Evolutionary conservation across 1,140 invertebrate species (phyloP).

Genomic region (Neodiprion fabricii): DNA sequence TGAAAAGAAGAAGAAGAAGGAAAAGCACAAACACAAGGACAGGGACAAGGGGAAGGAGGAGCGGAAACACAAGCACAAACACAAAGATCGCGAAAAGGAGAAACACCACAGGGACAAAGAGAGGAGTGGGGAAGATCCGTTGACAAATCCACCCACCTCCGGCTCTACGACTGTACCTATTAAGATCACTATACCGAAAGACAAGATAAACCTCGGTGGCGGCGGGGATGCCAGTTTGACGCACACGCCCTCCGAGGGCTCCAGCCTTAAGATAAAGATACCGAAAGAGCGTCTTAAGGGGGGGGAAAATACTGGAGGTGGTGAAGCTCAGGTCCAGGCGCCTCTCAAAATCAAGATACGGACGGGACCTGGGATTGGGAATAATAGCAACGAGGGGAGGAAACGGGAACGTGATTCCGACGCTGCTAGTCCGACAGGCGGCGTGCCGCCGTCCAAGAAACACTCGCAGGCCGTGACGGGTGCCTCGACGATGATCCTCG

Average conservation of each 20-base stretch:
- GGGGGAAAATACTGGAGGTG: slow-evolving; percentile 39
- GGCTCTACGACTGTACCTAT: slow-evolving; percentile 57
- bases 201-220: slow-evolving; percentile 61
- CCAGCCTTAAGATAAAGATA: slow-evolving; percentile 69
- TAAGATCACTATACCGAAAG: slow-evolving; percentile 74
- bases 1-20: slow-evolving; percentile 70
- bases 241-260: slow-evolving; percentile 38
- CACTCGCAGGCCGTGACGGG: slow-evolving; percentile 20
- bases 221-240: slow-evolving; percentile 38
- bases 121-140: slow-evolving; percentile 46
- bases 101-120: slow-evolving; percentile 62
- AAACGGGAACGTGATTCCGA: slow-evolving; percentile 44
- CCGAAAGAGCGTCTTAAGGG: slow-evolving; percentile 66
- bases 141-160: slow-evolving; percentile 43
- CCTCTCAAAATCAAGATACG: slow-evolving; percentile 66
- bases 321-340: slow-evolving; percentile 38
- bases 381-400: slow-evolving; percentile 28
- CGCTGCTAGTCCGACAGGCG: slow-evolving; percentile 23
- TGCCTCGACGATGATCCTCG: slow-evolving; percentile 27
- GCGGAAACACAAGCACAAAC: slow-evolving; percentile 67
- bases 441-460: slow-evolving; percentile 35
- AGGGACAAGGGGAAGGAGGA: slow-evolving; percentile 70
- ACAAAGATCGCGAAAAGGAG: slow-evolving; percentile 68
- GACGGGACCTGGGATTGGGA: slow-evolving; percentile 39
- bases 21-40: slow-evolving; percentile 72